Conservation (phyloP, 2,888 invertebrate genomes). For the Andrena hattorfiana region DNA sequence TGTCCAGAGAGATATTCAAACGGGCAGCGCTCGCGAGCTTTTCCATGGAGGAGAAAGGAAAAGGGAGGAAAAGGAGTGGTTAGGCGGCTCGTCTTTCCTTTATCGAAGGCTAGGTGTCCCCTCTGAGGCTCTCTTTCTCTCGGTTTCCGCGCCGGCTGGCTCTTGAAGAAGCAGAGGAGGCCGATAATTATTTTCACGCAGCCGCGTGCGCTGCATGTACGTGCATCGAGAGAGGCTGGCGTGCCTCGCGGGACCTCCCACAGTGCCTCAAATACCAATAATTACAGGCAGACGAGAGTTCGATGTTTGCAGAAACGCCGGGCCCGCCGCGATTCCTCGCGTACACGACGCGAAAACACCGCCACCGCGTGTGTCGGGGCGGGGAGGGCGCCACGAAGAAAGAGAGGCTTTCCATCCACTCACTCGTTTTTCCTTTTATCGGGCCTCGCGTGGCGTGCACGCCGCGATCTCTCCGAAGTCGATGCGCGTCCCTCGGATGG, state of each 20-base stretch:
- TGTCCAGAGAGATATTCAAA: neutral
- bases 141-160: conserved; percentile 3
- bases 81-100: conserved; percentile 61
- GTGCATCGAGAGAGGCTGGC: conserved; percentile 62
- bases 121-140: conserved; percentile 41
- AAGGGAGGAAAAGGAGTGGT: conserved; percentile 55
- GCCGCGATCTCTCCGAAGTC: neutral
- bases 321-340: conserved; percentile 55
- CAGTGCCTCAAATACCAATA: conserved; percentile 71
- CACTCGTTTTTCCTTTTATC: conserved; percentile 19
- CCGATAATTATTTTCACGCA: conserved; percentile 77
- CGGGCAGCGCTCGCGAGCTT: neutral
- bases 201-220: conserved; percentile 66
- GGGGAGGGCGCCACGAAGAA: conserved; percentile 4
- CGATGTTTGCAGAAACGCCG: conserved; percentile 70
- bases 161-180: conserved; percentile 60
- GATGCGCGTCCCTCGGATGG: conserved; percentile 13
- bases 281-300: conserved; percentile 72
- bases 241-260: conserved; percentile 73
- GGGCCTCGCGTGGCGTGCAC: conserved; percentile 1
- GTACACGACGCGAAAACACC: conserved; percentile 46
- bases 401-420: conserved; percentile 26
- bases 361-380: conserved; percentile 35
- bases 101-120: conserved; percentile 44
- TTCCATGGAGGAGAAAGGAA: conserved; percentile 57